A percentile compares a stretch with the other conserved stretches of the same genome.
Conservation (phyloP, 2,888 invertebrate species). For the Serripes groenlandicus region DNA sequence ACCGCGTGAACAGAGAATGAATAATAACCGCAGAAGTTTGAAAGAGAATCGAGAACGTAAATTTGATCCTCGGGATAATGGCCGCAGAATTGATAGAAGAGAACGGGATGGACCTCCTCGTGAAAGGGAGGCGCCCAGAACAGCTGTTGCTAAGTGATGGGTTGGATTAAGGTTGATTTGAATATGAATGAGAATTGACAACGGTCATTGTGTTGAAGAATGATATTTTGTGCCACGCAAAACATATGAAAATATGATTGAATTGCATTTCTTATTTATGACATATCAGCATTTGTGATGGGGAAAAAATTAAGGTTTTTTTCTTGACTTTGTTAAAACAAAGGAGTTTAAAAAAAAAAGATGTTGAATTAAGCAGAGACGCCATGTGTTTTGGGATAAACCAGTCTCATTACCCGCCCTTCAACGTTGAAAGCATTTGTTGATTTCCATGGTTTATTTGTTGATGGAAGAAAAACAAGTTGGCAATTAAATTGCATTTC, state of each 20-base stretch:
- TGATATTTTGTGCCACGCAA: slow-evolving; percentile 26
- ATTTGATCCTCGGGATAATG: slow-evolving; percentile 33
- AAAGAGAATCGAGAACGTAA: slow-evolving; percentile 64
- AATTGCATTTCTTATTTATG: slow-evolving; percentile 49
- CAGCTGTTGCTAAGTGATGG: slow-evolving; percentile 47
- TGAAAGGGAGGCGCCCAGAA: slow-evolving; percentile 45
- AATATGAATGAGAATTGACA: neutral
- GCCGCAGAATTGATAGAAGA: slow-evolving; percentile 31
- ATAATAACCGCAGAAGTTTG: slow-evolving; percentile 40
- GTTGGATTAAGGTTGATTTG: neutral
- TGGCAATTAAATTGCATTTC: slow-evolving; percentile 37
- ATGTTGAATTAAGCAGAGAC: no score
- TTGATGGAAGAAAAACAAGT: neutral
- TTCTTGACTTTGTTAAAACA: neutral
- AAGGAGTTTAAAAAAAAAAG: neutral
- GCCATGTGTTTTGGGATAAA: no score
- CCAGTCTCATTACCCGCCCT: neutral
- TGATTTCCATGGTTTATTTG: neutral
- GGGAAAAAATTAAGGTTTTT: neutral
- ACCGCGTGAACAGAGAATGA: slow-evolving; percentile 61
- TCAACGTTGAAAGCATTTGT: neutral
- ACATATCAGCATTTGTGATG: slow-evolving; percentile 60
- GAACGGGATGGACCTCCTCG: slow-evolving; percentile 41
- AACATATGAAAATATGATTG: neutral
- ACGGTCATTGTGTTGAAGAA: neutral